phyloP scores from a whole-genome alignment of 23 tunicate species.

The Phallusia fumigata region DNA sequence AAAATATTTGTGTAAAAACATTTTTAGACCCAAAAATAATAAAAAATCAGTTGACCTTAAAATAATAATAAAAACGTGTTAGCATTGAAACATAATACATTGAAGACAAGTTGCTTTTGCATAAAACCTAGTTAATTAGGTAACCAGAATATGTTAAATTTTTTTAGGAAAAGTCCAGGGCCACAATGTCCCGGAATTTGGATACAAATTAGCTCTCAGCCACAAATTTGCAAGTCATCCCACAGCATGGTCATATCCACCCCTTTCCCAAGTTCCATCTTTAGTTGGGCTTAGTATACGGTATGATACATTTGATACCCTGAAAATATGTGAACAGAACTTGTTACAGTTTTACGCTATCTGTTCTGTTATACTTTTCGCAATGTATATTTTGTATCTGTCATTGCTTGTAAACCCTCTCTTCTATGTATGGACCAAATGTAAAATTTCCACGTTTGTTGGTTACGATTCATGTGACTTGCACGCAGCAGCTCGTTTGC shows the following conservation, averaged over 20 bases:
- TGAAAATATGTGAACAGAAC: not conserved
- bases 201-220: constrained; percentile 77
- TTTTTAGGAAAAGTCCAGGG: constrained; percentile 54
- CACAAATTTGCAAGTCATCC: constrained; percentile 70
- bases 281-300: constrained; percentile 56
- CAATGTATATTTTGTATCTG: too few species aligned
- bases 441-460: too few species aligned
- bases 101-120: not conserved
- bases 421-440: too few species aligned
- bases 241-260: constrained; percentile 66
- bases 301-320: constrained; percentile 10
- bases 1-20: too few species aligned
- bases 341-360: not conserved
- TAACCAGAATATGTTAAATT: not conserved
- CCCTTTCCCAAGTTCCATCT: constrained; percentile 76
- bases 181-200: constrained; percentile 65
- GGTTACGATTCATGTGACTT: too few species aligned
- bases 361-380: not conserved
- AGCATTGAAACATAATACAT: too few species aligned
- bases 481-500: too few species aligned
- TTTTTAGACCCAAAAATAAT: not conserved
- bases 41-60: not conserved
- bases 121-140: not conserved
- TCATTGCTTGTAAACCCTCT: too few species aligned
- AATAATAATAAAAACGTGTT: too few species aligned